These are phyloP conservation scores for Chalcosyrphus nemorum DNA, from an alignment of 2,888 invertebrate genomes.

Conservation along the genomic window DNA sequence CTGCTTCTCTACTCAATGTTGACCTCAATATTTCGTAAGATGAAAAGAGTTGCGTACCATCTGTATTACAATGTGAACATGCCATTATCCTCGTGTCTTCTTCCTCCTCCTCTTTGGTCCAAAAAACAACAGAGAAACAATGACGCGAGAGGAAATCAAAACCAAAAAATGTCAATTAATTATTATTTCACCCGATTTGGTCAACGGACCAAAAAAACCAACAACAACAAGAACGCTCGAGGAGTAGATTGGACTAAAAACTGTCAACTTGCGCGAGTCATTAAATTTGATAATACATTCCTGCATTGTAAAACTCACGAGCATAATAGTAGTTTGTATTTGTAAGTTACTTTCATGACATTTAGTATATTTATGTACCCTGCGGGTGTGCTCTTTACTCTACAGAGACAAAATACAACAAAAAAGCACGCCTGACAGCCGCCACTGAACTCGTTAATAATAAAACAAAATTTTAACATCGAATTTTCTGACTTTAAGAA, in stretches of 20 bases:
- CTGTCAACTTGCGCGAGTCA: conserved; percentile 72
- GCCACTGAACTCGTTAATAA: conserved; percentile 59
- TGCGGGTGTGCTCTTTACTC: conserved; percentile 37
- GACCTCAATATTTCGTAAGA: conserved; percentile 66
- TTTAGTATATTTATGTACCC: conserved; percentile 47
- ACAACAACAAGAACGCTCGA: conserved; percentile 16
- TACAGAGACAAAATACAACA: conserved; percentile 22
- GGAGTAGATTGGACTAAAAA: conserved; percentile 46
- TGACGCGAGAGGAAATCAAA: conserved; percentile 64
- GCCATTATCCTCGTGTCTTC: conserved; percentile 28
- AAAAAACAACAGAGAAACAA: conserved; percentile 32
- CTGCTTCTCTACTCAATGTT: conserved; percentile 26
- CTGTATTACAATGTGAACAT: conserved; percentile 23
- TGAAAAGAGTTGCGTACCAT: conserved; percentile 41
- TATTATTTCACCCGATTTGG: conserved; percentile 69
- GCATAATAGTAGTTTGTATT: conserved; percentile 6
- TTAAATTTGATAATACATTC: conserved; percentile 70
- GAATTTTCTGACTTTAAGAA: conserved; percentile 35
- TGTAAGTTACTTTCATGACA: conserved; percentile 51
- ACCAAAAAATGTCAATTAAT: conserved; percentile 70
- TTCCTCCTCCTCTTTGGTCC: not conserved
- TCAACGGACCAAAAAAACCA: conserved; percentile 29
- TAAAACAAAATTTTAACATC: conserved; percentile 44
- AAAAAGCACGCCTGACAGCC: conserved; percentile 37
- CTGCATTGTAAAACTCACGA: conserved; percentile 59